Evolutionary conservation across 2,113 vertebrate species (phyloP), one percentile per base, ranked within the genome.

Genomic region (Triplophysa siluroides): DNA sequence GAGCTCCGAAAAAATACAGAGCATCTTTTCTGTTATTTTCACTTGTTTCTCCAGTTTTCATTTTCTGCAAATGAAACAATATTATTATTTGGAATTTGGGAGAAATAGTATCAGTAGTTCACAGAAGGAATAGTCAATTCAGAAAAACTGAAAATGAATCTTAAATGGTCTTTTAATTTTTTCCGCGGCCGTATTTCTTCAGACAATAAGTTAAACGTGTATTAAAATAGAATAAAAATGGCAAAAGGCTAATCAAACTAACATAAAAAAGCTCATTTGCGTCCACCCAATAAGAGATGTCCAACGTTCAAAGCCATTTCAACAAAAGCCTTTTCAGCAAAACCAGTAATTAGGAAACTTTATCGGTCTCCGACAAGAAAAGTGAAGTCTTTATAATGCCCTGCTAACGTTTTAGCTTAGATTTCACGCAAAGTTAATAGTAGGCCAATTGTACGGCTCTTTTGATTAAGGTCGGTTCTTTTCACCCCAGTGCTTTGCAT

Each of bases 371-470:
- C 78, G 82, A 84, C 84, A 83, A 83, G 79, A 80, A 83, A 78
- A 33, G 78, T 63, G 61, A 85, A 85, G 86, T 88, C 82, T 87
- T 71, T 81, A 69, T 62, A 62, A 72, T n/a, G 65, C 60, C 78
- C 74, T 69, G 81, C 81, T 80, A 83, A 86, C 83, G 84, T 66
- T 38, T 38, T 7, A 38, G 83, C 87, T 85, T 86, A 91, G 82
- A 92, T 92, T 90, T 92, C 91, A 91, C 82, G 87, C 88, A 87
- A 88, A 85, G 85, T 90, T 89, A 91, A 87, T 85, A 81, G 79
- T 79, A 87, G 33, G 88, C 87, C 90, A 90, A 90, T 91, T 90
- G 88, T 82, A 81, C 88, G 90, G 88, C 91, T 91, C 88, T 89
- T 92, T 86, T 88, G 90, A 92, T 92, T 90, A 89, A 85, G 82